Percentiles rank a stretch among this genome's conserved stretches.
Conservation (phyloP, 2,888 invertebrate genomes). For the Nudaria mundana region DNA sequence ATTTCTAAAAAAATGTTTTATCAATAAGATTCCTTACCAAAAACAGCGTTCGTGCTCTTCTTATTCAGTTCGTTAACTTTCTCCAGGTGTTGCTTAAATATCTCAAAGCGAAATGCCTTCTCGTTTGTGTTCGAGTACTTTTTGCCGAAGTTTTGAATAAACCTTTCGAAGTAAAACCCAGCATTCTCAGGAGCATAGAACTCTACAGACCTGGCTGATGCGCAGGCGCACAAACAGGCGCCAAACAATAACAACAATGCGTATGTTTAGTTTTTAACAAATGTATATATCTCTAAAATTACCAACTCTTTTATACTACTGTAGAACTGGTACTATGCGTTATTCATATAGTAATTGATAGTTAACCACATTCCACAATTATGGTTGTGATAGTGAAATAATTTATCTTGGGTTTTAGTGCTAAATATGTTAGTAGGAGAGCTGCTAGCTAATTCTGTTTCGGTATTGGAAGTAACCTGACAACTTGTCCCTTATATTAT, state of each 20-base stretch:
- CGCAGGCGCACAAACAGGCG: constrained; percentile 1
- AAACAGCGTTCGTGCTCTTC: constrained; percentile 2
- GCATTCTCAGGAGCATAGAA: constrained; percentile 12
- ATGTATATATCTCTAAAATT: too few relatives aligned
- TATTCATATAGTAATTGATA: too few relatives aligned
- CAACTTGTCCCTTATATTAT: too few relatives aligned
- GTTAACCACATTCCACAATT: too few relatives aligned
- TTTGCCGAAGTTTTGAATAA: constrained; percentile 7
- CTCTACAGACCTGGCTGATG: background rate
- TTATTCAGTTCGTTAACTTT: constrained; percentile 7
- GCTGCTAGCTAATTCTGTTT: background rate
- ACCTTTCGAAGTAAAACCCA: constrained; percentile 12
- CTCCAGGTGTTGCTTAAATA: constrained; percentile 16
- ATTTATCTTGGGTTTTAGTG: too few relatives aligned
- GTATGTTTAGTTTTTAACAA: constrained; percentile 1
- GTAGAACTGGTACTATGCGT: too few relatives aligned
- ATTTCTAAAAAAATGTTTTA: too few relatives aligned
- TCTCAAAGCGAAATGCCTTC: constrained; percentile 14
- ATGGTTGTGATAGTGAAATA: too few relatives aligned
- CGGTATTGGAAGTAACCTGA: background rate
- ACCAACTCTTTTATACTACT: too few relatives aligned
- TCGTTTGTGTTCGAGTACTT: constrained; percentile 13
- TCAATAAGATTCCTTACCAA: too few relatives aligned
- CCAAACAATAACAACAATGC: constrained; percentile 4
- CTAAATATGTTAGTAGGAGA: too few relatives aligned